These are phyloP conservation scores for Mesorhabditis sp. DNA, from an alignment of 2,888 invertebrate genomes.

Conservation along the genomic window DNA sequence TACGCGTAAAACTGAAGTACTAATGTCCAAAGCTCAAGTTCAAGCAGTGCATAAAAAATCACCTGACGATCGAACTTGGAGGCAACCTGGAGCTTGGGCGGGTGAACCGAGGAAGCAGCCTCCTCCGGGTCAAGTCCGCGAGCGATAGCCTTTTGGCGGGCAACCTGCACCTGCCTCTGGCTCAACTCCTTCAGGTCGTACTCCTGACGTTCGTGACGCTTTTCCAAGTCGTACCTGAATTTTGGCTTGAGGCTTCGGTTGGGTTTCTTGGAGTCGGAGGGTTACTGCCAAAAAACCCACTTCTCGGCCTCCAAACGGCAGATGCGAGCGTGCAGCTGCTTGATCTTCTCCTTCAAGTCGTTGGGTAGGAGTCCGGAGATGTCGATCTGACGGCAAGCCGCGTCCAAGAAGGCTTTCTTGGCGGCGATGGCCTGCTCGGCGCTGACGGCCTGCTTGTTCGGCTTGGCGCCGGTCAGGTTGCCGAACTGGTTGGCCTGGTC, in stretches of 20 bases:
- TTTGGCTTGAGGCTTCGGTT: not conserved
- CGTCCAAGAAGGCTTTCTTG: conserved; percentile 53
- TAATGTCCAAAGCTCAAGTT: too few species aligned
- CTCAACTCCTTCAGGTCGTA: conserved; percentile 57
- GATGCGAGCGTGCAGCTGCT: conserved; percentile 53
- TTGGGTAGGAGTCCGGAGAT: conserved; percentile 55
- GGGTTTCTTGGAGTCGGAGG: not conserved
- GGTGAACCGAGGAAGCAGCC: conserved; percentile 63
- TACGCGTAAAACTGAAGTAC: too few species aligned
- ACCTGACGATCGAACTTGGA: conserved; percentile 93
- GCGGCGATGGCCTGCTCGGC: conserved; percentile 51
- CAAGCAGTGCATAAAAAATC: not conserved
- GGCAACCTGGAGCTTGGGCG: conserved; percentile 68
- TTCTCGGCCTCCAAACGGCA: conserved; percentile 57
- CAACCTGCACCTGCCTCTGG: conserved; percentile 56
- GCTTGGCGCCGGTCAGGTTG: conserved; percentile 29
- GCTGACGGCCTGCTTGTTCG: conserved; percentile 18
- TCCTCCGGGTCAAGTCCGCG: conserved; percentile 57
- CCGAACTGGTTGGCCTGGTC: conserved; percentile 42
- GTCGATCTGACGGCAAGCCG: conserved; percentile 49
- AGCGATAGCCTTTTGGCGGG: conserved; percentile 56
- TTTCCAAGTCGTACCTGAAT: conserved; percentile 56
- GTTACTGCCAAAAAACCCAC: conserved; percentile 1
- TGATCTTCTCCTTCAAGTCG: conserved; percentile 56
- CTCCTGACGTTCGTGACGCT: conserved; percentile 57